Evolutionary conservation across 2,797 vertebrate genomes (phyloP), one percentile per base, ranked within the genome.

Genomic region (Peromyscus aztecus): DNA sequence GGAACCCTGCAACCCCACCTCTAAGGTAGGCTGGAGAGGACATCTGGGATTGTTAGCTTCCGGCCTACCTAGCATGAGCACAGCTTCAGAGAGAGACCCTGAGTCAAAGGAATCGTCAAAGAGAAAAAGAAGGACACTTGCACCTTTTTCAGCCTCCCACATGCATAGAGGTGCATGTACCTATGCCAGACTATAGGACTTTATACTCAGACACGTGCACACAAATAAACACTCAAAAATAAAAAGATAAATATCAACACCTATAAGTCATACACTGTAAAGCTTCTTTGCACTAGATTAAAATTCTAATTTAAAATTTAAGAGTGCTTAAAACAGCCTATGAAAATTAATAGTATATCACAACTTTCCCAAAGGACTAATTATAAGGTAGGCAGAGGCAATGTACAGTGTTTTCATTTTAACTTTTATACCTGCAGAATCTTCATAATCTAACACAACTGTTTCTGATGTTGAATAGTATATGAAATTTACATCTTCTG

Each of bases 281-380:
- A 52, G 7, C 2, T 80, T 19, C 71, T 49, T 94, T 80, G 8
- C 13, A 11, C 24, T 94, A 27, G 55, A 92, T 87, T 94, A 91
- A 90, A 91, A 89, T 86, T 43, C 10, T n/a, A 86, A 82, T 27
- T 96, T 91, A 95, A 92, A 85, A 86, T 90, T 78, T 43, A 95
- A 94, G 85, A 96, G 40, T 85, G 95, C 24, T 88, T 93, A 19
- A 81, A 96, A 91, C 75, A 86, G 24, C 0, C 80, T 43, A 76
- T 23, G 37, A 40, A 94, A 88, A 86, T 71, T 90, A 87, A 78
- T 24, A 90, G 10, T 63, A 75, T n/a, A 57, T 85, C 63, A 78
- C 6, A 77, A 89, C 29, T 83, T 71, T 82, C 67, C 5, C 8
- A 16, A 96, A 90, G 12, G n/a, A 77, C 77, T 57, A 77, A 49